Evolutionary conservation across 2,113 vertebrate genomes (phyloP).

Genomic region (Panthera leo): DNA sequence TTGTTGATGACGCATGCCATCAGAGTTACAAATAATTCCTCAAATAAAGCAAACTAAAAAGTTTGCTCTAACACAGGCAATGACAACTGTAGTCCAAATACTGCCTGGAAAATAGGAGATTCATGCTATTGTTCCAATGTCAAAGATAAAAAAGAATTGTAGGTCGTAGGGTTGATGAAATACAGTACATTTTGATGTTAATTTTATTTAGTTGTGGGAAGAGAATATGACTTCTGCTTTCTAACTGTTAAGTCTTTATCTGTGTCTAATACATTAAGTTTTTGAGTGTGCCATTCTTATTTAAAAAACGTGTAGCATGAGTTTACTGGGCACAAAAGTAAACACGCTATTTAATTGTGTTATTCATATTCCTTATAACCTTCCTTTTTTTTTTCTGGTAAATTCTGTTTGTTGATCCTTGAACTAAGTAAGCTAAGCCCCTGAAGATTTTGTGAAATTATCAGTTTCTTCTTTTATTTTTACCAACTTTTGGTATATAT

Average conservation of each 20-base stretch:
- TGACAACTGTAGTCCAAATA: not conserved
- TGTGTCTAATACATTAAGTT: not conserved
- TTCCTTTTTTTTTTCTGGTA: not conserved
- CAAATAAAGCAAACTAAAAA: not conserved
- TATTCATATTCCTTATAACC: not conserved
- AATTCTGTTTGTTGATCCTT: not conserved
- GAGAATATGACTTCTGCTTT: not conserved
- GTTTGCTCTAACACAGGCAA: not conserved
- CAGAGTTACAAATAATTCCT: not conserved
- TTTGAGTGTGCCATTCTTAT: not conserved
- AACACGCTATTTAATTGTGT: not conserved
- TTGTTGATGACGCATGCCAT: not conserved
- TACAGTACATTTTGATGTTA: not conserved
- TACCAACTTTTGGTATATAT: not conserved
- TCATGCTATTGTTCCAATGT: not conserved
- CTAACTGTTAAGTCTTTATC: not conserved
- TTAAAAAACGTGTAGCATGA: not conserved
- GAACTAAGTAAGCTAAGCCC: not conserved
- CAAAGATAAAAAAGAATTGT: not conserved
- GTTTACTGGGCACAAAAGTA: not conserved
- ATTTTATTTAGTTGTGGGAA: not conserved
- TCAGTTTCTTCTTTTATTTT: not conserved
- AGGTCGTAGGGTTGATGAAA: not conserved
- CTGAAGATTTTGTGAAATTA: conserved; percentile 24
- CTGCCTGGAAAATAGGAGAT: not conserved